Conservation (phyloP, 2,888 invertebrate species). For the Drymonia ruficornis region DNA sequence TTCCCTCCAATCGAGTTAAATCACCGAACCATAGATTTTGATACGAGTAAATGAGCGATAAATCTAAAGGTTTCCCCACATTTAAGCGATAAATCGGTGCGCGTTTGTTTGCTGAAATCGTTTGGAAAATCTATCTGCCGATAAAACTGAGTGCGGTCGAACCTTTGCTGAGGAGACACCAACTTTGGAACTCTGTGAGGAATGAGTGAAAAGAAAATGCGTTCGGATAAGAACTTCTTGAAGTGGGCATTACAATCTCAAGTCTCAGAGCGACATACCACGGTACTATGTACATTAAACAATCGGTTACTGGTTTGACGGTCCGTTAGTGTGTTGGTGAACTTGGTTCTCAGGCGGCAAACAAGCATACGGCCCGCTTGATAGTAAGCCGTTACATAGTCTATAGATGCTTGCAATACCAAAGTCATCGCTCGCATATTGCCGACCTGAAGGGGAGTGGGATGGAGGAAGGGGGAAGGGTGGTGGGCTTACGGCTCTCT, state of each 20-base stretch:
- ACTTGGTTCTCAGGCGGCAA: no score
- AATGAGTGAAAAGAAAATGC: neutral
- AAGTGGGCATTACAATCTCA: neutral
- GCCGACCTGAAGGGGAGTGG: no score
- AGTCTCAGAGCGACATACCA: no score
- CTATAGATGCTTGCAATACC: no score
- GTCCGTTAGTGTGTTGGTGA: no score
- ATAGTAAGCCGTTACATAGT: no score
- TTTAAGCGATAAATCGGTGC: conserved; percentile 27
- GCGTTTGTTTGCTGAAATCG: conserved; percentile 43
- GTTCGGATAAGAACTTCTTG: neutral
- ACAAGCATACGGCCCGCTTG: no score
- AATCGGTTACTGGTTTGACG: no score
- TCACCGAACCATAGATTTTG: conserved; percentile 10
- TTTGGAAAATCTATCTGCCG: conserved; percentile 42
- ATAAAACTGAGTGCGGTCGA: conserved; percentile 38
- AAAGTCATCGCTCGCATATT: no score
- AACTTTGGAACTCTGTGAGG: neutral
- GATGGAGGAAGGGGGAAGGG: no score
- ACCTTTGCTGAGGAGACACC: neutral
- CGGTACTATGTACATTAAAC: no score
- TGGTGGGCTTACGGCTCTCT: no score
- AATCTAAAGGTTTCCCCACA: conserved; percentile 15
- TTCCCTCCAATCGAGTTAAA: conserved; percentile 7
- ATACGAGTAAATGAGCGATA: conserved; percentile 18